These are phyloP conservation scores for Pogona vitticeps DNA, from an alignment of 2,113 vertebrate genomes.

Conservation along the genomic window DNA sequence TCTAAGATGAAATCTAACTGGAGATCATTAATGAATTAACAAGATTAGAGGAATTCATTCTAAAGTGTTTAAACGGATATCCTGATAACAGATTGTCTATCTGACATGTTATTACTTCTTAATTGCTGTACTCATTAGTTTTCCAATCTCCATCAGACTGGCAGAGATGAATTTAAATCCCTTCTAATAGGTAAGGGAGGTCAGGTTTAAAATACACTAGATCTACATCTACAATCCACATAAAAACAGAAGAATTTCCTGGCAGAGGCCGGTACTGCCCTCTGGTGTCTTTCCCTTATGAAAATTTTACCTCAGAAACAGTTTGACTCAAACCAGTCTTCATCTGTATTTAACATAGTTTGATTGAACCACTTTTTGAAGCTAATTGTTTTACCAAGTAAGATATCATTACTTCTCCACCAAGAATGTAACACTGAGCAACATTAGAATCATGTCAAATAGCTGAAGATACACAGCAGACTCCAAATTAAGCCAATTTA, in stretches of 20 bases:
- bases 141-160: not conserved
- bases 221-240: not conserved
- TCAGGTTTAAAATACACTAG: not conserved
- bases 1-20: not conserved
- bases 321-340: not conserved
- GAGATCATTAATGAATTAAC: not conserved
- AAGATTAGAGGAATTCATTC: not conserved
- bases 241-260: not conserved
- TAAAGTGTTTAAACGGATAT: not conserved
- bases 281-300: conserved; percentile 53
- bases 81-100: not conserved
- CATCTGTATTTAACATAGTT: not conserved
- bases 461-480: not conserved
- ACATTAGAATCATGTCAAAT: not conserved
- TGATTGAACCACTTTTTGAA: not conserved
- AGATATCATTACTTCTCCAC: not conserved
- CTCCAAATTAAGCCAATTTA: not conserved
- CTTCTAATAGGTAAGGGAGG: conserved; percentile 4
- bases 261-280: conserved; percentile 58
- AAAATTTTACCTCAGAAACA: not conserved
- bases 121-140: not conserved
- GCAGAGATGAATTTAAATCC: not conserved
- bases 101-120: not conserved
- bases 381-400: not conserved
- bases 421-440: not conserved